Evolutionary conservation across 37 sponge, comb jelly and placozoan species (phyloP).

Genomic region (Crambe crambe): DNA sequence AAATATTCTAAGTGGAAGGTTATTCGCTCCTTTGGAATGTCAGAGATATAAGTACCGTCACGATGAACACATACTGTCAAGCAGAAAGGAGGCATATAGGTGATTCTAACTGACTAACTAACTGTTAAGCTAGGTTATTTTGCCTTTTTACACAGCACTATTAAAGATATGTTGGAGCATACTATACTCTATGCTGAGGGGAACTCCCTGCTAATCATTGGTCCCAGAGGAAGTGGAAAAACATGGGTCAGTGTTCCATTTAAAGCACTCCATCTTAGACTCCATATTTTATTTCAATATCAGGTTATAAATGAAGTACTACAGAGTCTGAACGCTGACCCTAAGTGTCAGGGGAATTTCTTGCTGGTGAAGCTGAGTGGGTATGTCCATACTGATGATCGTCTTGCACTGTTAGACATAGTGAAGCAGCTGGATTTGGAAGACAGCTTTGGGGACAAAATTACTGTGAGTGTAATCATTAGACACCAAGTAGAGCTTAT

Average conservation of each 20-base stretch:
- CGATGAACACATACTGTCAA: not conserved
- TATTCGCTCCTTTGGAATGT: slow-evolving; percentile 1
- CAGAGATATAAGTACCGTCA: not conserved
- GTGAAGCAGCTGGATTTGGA: slow-evolving; percentile 64
- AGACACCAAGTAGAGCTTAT: not conserved
- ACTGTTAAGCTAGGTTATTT: too few species aligned
- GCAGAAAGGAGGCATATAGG: not conserved
- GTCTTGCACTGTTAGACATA: slow-evolving; percentile 79
- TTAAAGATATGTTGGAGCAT: slow-evolving; percentile 57
- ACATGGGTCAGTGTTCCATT: slow-evolving; percentile 60
- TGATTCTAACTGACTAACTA: not conserved
- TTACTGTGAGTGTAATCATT: slow-evolving; percentile 22
- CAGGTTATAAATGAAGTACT: slow-evolving; percentile 54
- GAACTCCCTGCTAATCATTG: slow-evolving; percentile 84
- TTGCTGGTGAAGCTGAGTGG: slow-evolving; percentile 73
- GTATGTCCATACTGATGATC: slow-evolving; percentile 73
- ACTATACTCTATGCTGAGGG: slow-evolving; percentile 74
- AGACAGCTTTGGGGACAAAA: slow-evolving; percentile 34
- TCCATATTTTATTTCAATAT: not conserved
- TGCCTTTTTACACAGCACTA: slow-evolving; percentile 26
- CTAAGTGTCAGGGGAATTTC: slow-evolving; percentile 33
- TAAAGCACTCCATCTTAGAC: not conserved
- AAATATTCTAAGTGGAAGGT: not conserved
- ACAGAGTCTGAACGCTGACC: slow-evolving; percentile 8
- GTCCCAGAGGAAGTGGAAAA: slow-evolving; percentile 83